Evolutionary conservation across 2,888 invertebrate species (phyloP), one percentile per base, ranked within the genome.

Genomic region (Bellardia bayeri): DNA sequence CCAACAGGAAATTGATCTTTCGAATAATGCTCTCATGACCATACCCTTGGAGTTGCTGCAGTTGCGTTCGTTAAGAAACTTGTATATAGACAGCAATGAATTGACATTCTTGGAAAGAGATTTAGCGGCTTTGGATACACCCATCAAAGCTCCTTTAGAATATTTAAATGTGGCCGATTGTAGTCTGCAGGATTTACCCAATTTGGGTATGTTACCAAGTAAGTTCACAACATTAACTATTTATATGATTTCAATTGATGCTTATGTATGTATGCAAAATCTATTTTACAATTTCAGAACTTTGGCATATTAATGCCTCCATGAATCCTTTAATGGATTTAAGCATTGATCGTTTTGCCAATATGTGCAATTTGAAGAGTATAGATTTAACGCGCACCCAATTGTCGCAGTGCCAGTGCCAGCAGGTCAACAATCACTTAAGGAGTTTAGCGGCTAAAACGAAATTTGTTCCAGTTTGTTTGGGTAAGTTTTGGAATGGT

Each of bases 241-340:
- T 23, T 42, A 58, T 33, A 58, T 2, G 13, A n/a, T 9, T 56
- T 56, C 23, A 56, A 23, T 16, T 23, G 3, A 11, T 56, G 7
- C 7, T 56, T 7, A 23, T 23, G 30, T 61, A 49, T 5, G 64
- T 30, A n/a, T 61, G 23, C 23, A 23, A 23, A 23, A 23, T 81
- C 16, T n/a, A 23, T 56, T n/a, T 6, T 23, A n/a, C n/a, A 56
- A 33, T 79, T 89, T 6, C 54, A 93, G 94, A 95, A 68, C 91
- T 96, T 51, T 90, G 92, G 79, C 93, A 95, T 71, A 94, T 96
- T 82, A 96, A 96, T 90, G 94, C 96, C 61, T 96, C 96, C 0
- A 91, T 93, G 68, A 96, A 96, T 91, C 93, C 94, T 0, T 93
- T 96, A 68, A 90, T 81, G 49, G 89, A 92, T 40, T 90, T 93